Percentiles rank a stretch among this genome's conserved stretches.
These are phyloP conservation scores for Oreohelix idahoensis DNA, from an alignment of 1,140 invertebrate species.

Conservation along the genomic window DNA sequence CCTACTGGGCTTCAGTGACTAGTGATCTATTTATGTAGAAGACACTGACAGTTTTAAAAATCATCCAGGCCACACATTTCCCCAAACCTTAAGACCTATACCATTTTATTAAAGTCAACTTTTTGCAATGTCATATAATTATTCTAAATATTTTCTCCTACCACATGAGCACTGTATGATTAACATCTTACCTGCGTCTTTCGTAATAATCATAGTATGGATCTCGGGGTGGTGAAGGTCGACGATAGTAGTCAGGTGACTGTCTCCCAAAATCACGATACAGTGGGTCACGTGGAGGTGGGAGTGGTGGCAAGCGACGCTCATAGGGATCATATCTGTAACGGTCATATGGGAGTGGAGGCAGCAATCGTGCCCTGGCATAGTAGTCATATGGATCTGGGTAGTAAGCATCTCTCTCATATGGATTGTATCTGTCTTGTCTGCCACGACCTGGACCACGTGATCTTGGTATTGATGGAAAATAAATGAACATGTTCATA, in stretches of 20 bases:
- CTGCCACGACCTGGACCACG: constrained; percentile 8
- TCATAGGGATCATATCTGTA: constrained; percentile 35
- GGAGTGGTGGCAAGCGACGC: constrained; percentile 7
- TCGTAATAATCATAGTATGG: constrained; percentile 46
- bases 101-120: too few relatives aligned
- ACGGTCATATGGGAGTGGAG: constrained; percentile 30
- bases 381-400: constrained; percentile 39
- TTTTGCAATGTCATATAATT: too few relatives aligned
- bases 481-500: too few relatives aligned
- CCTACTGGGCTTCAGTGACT: too few relatives aligned
- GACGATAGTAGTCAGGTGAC: constrained; percentile 11
- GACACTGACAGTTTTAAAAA: too few relatives aligned
- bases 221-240: constrained; percentile 22
- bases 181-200: constrained; percentile 31
- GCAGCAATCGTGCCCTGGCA: constrained; percentile 6
- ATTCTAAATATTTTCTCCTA: too few relatives aligned
- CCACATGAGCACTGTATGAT: too few relatives aligned
- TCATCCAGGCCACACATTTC: too few relatives aligned
- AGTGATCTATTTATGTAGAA: too few relatives aligned
- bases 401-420: constrained; percentile 30
- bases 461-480: background rate
- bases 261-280: constrained; percentile 29
- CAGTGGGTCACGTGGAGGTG: constrained; percentile 19
- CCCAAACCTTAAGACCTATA: too few relatives aligned
- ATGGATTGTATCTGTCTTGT: constrained; percentile 2